Conservation (phyloP, 1,140 invertebrate genomes). For the Atta colombica region DNA sequence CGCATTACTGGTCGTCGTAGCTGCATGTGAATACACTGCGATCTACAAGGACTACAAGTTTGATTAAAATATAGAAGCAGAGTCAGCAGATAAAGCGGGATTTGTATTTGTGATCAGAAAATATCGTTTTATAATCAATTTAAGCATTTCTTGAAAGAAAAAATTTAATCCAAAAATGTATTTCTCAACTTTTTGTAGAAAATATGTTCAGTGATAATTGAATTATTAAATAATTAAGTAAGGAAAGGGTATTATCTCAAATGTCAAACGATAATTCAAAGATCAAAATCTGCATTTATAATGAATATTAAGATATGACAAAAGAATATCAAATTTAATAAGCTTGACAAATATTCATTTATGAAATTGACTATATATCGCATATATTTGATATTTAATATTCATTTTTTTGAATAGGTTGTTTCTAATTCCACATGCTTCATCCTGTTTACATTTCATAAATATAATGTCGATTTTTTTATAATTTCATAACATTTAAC, state of each 20-base stretch:
- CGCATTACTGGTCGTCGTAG: background rate
- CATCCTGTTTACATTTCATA: background rate
- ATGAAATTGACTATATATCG: constrained; percentile 1
- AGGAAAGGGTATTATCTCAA: background rate
- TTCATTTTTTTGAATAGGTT: background rate
- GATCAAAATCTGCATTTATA: background rate
- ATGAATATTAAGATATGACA: constrained; percentile 15
- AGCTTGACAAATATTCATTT: background rate
- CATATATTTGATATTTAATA: background rate
- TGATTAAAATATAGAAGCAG: constrained; percentile 23
- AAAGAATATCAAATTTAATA: constrained; percentile 42
- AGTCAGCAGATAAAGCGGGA: background rate
- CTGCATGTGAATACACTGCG: background rate
- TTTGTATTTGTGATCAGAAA: background rate
- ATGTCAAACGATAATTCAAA: background rate
- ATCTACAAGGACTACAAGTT: constrained; percentile 34
- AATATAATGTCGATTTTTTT: background rate
- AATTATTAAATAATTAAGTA: constrained; percentile 3
- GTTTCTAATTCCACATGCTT: background rate
- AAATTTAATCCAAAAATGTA: background rate
- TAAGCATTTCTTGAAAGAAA: background rate
- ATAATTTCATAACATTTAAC: background rate
- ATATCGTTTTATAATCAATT: constrained; percentile 6
- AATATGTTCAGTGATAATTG: background rate
- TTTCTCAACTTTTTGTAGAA: background rate